A percentile compares a stretch with the other conserved stretches of the same genome.
Evolutionary conservation across 2,888 invertebrate genomes (phyloP).

Genomic region (Troilus luridus): DNA sequence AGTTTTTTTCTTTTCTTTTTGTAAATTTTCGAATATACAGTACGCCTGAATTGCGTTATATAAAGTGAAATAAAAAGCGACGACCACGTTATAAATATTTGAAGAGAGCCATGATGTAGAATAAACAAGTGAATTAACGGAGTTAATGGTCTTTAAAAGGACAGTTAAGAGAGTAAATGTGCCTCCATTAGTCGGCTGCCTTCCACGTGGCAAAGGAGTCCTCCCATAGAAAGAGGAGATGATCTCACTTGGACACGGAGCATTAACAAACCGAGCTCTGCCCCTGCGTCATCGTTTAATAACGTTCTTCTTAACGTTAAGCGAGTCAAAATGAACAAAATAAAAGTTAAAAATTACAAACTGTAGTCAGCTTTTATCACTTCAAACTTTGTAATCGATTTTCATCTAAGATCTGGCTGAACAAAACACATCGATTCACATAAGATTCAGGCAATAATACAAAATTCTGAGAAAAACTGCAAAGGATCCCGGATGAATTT

Average conservation of each 20-base stretch:
- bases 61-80: no score
- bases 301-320: background rate
- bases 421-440: no score
- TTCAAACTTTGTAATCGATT: no score
- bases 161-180: background rate
- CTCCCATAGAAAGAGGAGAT: background rate
- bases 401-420: no score
- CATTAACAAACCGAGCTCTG: background rate
- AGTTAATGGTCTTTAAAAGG: background rate
- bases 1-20: no score
- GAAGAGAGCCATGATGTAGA: background rate
- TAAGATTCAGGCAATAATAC: no score
- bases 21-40: no score
- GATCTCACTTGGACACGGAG: background rate
- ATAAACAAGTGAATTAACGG: background rate
- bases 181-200: background rate
- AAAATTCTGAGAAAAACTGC: no score
- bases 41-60: no score
- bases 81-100: background rate
- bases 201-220: background rate
- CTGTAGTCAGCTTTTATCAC: no score
- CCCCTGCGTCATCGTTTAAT: background rate
- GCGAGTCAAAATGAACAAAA: background rate
- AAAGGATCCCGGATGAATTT: no score
- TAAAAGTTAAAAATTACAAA: no score